These are phyloP conservation scores for Calliphora vicina DNA, from an alignment of 1,140 invertebrate species.

Conservation along the genomic window DNA sequence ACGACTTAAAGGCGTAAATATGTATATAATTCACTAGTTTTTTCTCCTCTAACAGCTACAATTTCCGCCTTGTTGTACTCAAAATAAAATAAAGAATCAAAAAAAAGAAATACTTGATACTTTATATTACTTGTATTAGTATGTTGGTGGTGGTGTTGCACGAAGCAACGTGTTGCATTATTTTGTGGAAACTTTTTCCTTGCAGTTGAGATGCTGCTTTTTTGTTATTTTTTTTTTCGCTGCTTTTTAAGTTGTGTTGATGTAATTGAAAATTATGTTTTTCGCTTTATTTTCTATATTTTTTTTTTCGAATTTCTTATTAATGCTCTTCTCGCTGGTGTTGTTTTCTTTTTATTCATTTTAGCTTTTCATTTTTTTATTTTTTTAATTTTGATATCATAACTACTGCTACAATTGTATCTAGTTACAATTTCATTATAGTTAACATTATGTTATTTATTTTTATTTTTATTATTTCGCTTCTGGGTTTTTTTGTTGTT, in stretches of 20 bases:
- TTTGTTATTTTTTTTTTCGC: background rate
- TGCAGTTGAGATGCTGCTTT: background rate
- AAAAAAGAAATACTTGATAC: background rate
- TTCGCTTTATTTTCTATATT: background rate
- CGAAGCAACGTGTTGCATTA: background rate
- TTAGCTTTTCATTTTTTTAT: background rate
- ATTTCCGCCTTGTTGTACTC: constrained; percentile 1
- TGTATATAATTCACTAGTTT: background rate
- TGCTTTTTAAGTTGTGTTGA: background rate
- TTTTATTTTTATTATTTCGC: background rate
- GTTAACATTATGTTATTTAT: constrained; percentile 6
- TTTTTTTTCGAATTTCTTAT: background rate
- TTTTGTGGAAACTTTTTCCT: background rate
- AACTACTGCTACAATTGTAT: background rate
- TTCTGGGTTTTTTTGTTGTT: background rate
- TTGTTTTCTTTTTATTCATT: no score
- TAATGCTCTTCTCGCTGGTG: no score
- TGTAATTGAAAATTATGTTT: constrained; percentile 6
- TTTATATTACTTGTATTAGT: background rate
- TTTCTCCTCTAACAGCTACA: background rate
- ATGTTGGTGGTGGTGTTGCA: background rate
- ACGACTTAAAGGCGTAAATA: background rate
- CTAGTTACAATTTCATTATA: background rate
- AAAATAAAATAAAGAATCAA: no score
- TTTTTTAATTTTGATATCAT: background rate